Evolutionary conservation across 2,113 vertebrate species (phyloP).

Genomic region (Quiscalus mexicanus): DNA sequence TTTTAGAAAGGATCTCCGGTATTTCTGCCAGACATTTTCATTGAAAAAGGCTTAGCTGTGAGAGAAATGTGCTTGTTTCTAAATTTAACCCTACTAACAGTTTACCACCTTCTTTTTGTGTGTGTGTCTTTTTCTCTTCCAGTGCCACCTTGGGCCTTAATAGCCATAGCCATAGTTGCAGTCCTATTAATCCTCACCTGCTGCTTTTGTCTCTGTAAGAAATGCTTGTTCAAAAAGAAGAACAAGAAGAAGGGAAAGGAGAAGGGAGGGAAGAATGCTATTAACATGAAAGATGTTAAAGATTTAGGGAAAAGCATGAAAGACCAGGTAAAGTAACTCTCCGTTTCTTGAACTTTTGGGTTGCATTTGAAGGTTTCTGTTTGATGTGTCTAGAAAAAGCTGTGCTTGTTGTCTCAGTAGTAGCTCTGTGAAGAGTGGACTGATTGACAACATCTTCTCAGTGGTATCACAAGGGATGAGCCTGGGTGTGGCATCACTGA

Average conservation of each 20-base stretch:
- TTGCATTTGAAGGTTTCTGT: slow-evolving; percentile 9
- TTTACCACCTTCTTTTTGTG: slow-evolving; percentile 5
- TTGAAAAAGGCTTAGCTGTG: background rate
- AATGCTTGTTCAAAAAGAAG: slow-evolving; percentile 99
- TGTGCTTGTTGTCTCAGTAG: background rate
- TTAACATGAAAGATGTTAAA: slow-evolving; percentile 98
- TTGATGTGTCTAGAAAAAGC: background rate
- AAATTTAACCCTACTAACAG: slow-evolving; percentile 43
- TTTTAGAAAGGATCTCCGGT: background rate
- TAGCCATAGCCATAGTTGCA: slow-evolving; percentile 96
- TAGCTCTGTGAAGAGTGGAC: background rate
- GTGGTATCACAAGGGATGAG: background rate
- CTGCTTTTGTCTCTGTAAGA: slow-evolving; percentile 99
- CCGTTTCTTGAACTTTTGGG: background rate
- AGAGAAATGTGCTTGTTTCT: background rate
- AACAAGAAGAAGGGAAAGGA: slow-evolving; percentile 99
- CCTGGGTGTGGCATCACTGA: background rate
- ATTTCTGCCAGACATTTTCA: background rate
- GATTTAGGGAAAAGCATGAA: slow-evolving; percentile 91
- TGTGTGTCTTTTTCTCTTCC: slow-evolving; percentile 69
- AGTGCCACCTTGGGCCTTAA: slow-evolving; percentile 99
- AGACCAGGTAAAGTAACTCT: slow-evolving; percentile 87
- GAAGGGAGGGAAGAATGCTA: slow-evolving; percentile 98
- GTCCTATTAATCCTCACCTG: slow-evolving; percentile 96
- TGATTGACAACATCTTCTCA: background rate